Percentiles rank a stretch among this genome's conserved stretches.
phyloP scores from a whole-genome alignment of 2,888 invertebrate species.

The Idaea straminata region DNA sequence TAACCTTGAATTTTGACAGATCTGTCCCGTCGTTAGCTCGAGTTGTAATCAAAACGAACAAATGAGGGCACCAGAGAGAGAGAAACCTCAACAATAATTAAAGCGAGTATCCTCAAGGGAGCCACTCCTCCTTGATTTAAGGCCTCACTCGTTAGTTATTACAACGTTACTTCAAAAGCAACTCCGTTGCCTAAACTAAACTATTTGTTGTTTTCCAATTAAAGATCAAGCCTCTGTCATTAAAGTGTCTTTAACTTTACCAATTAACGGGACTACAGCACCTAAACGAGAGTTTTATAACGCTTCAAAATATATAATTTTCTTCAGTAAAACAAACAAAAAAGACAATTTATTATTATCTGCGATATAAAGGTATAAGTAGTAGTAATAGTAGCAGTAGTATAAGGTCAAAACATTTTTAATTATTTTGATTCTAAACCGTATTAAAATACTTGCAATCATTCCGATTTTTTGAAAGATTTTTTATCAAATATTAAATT shows the following conservation, averaged over 20 bases:
- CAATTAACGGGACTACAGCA: slow-evolving; percentile 36
- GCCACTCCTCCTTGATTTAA: not conserved
- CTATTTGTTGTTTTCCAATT: slow-evolving; percentile 1
- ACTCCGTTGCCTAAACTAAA: not conserved
- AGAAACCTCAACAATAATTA: not conserved
- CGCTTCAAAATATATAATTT: too few species aligned
- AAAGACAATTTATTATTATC: too few species aligned
- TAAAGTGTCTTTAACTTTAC: slow-evolving; percentile 27
- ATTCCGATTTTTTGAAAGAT: too few species aligned
- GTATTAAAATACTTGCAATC: too few species aligned
- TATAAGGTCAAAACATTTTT: too few species aligned
- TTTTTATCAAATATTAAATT: too few species aligned
- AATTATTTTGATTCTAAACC: too few species aligned
- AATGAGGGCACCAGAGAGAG: not conserved
- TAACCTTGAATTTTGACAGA: too few species aligned
- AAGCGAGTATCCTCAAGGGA: not conserved
- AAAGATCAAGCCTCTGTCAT: not conserved
- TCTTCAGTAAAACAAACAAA: too few species aligned
- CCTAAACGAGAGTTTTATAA: too few species aligned
- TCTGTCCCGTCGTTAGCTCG: not conserved
- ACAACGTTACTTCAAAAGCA: not conserved
- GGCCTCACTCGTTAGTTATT: not conserved
- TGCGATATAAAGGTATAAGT: too few species aligned
- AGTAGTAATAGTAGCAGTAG: too few species aligned
- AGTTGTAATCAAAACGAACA: not conserved